Evolutionary conservation across 2,797 vertebrate species (phyloP).

Genomic region (Picus viridis): DNA sequence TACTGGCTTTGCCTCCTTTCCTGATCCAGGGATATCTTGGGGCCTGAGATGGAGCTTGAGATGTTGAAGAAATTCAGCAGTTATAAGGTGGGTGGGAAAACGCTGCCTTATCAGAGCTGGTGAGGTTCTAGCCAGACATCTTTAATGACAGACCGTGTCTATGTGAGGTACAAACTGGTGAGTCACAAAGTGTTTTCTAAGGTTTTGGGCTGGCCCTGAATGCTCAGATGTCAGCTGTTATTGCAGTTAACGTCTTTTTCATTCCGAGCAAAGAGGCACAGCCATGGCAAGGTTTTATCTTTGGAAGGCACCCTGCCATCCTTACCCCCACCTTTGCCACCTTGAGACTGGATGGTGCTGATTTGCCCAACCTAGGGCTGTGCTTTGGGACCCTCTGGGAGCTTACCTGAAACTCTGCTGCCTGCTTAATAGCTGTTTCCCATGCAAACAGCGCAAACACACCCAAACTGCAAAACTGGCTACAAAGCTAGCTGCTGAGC

Average conservation of each 20-base stretch:
- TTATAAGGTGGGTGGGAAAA: not conserved
- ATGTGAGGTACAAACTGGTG: slow-evolving; percentile 18
- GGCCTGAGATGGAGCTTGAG: not conserved
- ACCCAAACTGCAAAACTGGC: slow-evolving; percentile 8
- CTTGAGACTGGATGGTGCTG: not conserved
- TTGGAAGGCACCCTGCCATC: not conserved
- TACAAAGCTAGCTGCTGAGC: not conserved
- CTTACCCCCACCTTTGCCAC: not conserved
- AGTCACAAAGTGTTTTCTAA: slow-evolving; percentile 31
- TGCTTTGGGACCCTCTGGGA: not conserved
- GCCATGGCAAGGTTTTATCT: not conserved
- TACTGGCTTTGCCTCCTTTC: not conserved
- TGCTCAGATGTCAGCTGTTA: not conserved
- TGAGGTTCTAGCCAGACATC: not conserved
- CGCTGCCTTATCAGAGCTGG: not conserved
- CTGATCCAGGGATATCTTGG: not conserved
- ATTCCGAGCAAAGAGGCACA: accelerated
- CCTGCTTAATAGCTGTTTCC: not conserved
- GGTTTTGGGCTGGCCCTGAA: not conserved
- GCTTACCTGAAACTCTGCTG: not conserved
- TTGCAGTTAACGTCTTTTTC: not conserved
- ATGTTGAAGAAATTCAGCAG: not conserved
- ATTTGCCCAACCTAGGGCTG: not conserved
- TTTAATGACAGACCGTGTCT: not conserved
- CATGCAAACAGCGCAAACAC: not conserved